Percentiles rank a stretch among this genome's conserved stretches.
Conservation (phyloP, 2,797 vertebrate species). For the Sebastes iracundus region DNA sequence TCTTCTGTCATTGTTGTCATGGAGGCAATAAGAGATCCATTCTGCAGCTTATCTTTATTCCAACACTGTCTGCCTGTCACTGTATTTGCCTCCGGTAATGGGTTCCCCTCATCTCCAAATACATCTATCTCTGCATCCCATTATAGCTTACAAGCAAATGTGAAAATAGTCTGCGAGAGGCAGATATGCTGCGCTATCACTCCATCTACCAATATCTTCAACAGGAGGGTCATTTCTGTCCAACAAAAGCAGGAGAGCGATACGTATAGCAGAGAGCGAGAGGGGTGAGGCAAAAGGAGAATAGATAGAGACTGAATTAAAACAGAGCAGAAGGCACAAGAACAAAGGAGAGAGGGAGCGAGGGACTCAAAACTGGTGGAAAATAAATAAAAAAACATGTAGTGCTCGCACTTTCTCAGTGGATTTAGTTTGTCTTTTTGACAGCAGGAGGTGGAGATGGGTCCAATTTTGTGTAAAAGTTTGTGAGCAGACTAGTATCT, state of each 20-base stretch:
- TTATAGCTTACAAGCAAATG: conserved; percentile 37
- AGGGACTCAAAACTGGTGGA: neutral
- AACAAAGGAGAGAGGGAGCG: neutral
- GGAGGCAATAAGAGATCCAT: conserved; percentile 15
- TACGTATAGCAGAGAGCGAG: neutral
- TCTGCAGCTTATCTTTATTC: conserved; percentile 50
- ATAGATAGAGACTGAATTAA: conserved; percentile 7
- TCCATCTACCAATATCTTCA: conserved; percentile 22
- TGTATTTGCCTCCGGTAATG: conserved; percentile 28
- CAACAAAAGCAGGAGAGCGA: conserved; percentile 33
- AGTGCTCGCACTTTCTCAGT: neutral
- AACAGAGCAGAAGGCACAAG: conserved; percentile 5
- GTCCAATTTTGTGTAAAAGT: neutral
- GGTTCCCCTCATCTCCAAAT: conserved; percentile 47
- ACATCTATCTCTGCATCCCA: conserved; percentile 37
- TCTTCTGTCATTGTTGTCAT: conserved; percentile 17
- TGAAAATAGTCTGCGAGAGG: conserved; percentile 16
- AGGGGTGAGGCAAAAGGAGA: neutral
- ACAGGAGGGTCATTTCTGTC: conserved; percentile 38
- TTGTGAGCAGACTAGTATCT: neutral
- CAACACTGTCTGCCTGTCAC: conserved; percentile 19
- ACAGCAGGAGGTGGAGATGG: neutral
- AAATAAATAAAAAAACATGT: neutral
- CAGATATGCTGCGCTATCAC: conserved; percentile 21
- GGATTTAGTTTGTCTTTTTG: neutral